Conservation (phyloP, 2,888 invertebrate genomes). For the Eubasilissa splendida region DNA sequence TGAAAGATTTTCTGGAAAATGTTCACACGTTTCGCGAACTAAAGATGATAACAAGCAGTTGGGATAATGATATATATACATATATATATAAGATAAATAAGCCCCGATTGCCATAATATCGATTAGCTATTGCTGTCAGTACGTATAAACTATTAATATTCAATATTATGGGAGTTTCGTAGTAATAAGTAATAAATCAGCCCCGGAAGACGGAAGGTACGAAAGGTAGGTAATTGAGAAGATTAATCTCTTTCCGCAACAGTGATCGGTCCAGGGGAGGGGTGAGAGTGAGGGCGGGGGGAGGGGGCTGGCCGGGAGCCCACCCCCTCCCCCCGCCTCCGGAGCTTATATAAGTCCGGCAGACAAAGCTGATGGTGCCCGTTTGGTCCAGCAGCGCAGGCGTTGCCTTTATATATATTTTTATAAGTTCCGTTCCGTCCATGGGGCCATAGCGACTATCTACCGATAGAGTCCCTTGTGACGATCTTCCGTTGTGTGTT, state of each 20-base stretch:
- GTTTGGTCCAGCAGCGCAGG: slow-evolving; percentile 73
- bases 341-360: slow-evolving; percentile 75
- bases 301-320: slow-evolving; percentile 60
- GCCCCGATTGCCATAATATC: no score
- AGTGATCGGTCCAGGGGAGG: not conserved
- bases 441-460: slow-evolving; percentile 56
- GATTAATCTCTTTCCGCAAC: not conserved
- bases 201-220: slow-evolving; percentile 30
- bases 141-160: no score
- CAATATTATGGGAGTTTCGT: no score
- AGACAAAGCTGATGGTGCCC: slow-evolving; percentile 70
- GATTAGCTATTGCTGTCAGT: no score
- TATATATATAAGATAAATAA: no score
- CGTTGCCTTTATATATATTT: slow-evolving; percentile 64
- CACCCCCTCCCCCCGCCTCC: slow-evolving; percentile 70
- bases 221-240: not conserved
- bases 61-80: no score
- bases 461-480: slow-evolving; percentile 59
- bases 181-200: no score
- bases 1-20: no score
- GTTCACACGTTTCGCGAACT: no score
- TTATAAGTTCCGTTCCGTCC: slow-evolving; percentile 58
- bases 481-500: slow-evolving; percentile 58
- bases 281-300: slow-evolving; percentile 16
- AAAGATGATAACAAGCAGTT: no score